Conservation (phyloP, 2,113 vertebrate genomes). For the Pelecanus crispus region DNA sequence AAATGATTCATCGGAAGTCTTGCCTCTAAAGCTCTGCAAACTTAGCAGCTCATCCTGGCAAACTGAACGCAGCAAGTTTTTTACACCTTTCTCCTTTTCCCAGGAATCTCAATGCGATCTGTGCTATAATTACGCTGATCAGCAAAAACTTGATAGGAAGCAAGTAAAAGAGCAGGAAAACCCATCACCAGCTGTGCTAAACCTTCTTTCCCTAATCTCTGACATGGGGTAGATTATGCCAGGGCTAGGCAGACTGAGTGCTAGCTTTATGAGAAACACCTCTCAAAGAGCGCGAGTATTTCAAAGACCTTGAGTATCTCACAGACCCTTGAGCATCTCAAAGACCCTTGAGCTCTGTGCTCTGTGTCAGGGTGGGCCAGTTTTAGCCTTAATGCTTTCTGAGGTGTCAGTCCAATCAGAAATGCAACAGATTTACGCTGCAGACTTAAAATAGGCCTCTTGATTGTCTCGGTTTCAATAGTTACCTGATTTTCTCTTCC, state of each 20-base stretch:
- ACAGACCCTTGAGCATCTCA: background rate
- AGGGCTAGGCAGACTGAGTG: background rate
- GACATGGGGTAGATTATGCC: rapidly evolving
- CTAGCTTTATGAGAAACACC: background rate
- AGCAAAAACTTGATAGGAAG: background rate
- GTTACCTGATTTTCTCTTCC: conserved; percentile 47
- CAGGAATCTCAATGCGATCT: background rate
- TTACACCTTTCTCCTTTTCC: background rate
- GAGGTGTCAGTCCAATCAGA: background rate
- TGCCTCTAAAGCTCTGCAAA: conserved; percentile 21
- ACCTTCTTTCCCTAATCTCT: background rate
- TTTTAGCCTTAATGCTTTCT: background rate
- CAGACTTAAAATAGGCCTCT: background rate
- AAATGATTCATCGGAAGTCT: conserved; percentile 12
- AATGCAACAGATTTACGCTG: background rate
- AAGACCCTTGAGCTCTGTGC: background rate
- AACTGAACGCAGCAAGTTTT: background rate
- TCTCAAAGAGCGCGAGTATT: background rate
- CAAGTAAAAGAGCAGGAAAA: background rate
- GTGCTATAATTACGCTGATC: background rate
- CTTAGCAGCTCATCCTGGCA: background rate
- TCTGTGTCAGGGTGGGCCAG: background rate
- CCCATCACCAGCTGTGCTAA: background rate
- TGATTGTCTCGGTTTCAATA: background rate
- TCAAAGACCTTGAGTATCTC: background rate